phyloP scores from a whole-genome alignment of 1,140 invertebrate species.

The Trichonephila clavata region DNA sequence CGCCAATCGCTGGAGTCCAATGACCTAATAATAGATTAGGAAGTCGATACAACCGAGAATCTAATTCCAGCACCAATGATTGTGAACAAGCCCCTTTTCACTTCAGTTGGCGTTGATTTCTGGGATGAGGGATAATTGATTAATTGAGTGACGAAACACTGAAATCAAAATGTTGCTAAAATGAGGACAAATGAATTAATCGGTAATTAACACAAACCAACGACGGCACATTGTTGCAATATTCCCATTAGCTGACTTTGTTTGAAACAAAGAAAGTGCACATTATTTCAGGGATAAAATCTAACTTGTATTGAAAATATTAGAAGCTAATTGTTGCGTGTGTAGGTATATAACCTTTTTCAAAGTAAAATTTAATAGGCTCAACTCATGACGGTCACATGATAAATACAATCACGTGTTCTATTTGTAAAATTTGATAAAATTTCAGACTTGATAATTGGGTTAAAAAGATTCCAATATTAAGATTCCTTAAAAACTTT shows the following conservation, averaged over 20 bases:
- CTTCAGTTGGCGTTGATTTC: background rate
- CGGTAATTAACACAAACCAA: background rate
- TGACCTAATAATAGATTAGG: background rate
- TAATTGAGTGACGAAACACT: background rate
- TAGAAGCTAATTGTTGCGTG: too few species aligned
- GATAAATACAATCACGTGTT: too few species aligned
- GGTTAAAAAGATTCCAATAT: too few species aligned
- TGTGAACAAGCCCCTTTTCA: background rate
- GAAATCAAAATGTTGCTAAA: background rate
- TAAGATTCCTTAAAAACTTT: too few species aligned
- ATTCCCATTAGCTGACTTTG: background rate
- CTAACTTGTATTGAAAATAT: too few species aligned
- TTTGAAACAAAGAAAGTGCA: background rate
- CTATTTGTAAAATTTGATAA: too few species aligned
- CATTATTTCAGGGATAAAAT: too few species aligned
- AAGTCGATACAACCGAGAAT: background rate
- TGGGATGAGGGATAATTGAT: background rate
- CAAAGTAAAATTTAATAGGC: too few species aligned
- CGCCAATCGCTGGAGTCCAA: background rate
- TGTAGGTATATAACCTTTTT: too few species aligned
- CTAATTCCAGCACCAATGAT: background rate
- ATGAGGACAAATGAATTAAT: background rate
- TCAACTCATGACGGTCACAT: too few species aligned
- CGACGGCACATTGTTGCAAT: background rate
- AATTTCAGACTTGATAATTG: too few species aligned